Base-by-base conservation (phyloP, 2,888 invertebrate genomes). In the Spisula subtruncata region DNA sequence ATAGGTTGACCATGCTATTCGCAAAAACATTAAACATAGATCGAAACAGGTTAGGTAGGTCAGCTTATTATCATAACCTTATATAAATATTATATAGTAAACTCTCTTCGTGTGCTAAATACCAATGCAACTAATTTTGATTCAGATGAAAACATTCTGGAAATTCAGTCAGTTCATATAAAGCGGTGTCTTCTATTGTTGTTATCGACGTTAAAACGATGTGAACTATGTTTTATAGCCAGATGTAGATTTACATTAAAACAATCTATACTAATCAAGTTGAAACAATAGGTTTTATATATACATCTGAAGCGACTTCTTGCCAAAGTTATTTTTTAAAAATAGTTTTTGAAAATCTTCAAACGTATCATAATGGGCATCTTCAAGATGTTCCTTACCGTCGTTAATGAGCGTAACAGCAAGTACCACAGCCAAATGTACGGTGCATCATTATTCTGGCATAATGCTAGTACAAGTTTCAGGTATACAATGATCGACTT, bases 281-380 rank as follows among this genome's bases (percentile, higher is more conserved):
- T 66, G 20, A 25, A 66, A 66, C 60, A 66, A 66, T 66, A 25
- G 10, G 60, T 25, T n/a, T 66, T 66, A n/a, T 66, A 66, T 66
- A 25, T 4, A 8, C 1, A 25, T 66, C 60, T 66, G 25, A 4
- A 66, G n/a, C 6, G n/a, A 8, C 60, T 66, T n/a, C 60, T 25
- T 66, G 60, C 60, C 60, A 66, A 25, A n/a, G 12, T 25, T 66
- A 25, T 66, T 4, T 66, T 41, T 66, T 66, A 25, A 20, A 10
- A 66, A 66, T 25, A 66, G 25, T 66, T 66, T 25, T 66, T 25
- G 25, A 25, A 66, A 66, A 25, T 66, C 60, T 66, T 66, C 25
- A 25, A 66, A 66, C 20, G 5, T 25, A 66, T 66, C 60, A 25
- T n/a, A 8, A 66, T 66, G 25, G 60, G 60, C 60, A 66, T 25